Conservation (phyloP, 1,140 invertebrate species). For the Caenorhabditis briggsae region DNA sequence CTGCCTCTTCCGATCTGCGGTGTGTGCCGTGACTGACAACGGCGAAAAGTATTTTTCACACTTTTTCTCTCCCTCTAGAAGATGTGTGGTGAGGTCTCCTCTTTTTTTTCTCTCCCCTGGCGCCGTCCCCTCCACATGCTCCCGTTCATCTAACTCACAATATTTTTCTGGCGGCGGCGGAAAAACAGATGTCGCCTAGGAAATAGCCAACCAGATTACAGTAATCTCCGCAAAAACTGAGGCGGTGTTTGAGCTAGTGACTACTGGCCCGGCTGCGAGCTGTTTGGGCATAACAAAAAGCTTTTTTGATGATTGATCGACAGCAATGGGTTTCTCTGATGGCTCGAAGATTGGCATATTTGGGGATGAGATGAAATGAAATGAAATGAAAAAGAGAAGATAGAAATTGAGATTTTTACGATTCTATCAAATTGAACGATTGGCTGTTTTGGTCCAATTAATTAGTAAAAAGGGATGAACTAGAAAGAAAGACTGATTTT, state of each 20-base stretch:
- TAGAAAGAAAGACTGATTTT: neutral
- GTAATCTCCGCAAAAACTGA: constrained; percentile 12
- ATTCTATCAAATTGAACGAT: too few relatives aligned
- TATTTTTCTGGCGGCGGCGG: neutral
- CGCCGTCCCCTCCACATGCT: neutral
- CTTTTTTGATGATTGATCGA: constrained; percentile 32
- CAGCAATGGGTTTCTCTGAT: neutral
- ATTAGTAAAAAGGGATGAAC: too few relatives aligned
- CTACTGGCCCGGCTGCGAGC: too few relatives aligned
- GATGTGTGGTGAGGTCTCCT: constrained; percentile 33
- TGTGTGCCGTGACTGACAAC: neutral
- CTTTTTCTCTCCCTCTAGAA: constrained; percentile 4
- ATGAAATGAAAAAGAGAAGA: neutral
- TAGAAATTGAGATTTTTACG: neutral
- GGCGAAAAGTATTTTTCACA: constrained; percentile 29
- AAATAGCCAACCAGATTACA: constrained; percentile 40
- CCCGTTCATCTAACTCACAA: neutral
- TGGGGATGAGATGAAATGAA: neutral
- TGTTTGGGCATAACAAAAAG: constrained; percentile 1
- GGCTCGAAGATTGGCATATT: neutral
- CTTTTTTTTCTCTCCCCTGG: neutral
- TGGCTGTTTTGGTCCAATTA: too few relatives aligned
- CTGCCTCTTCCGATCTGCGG: neutral
- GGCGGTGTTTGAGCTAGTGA: neutral
- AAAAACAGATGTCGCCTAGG: constrained; percentile 31